Evolutionary conservation across 2,113 vertebrate genomes (phyloP).

Genomic region (Mesoclemmys tuberculata): DNA sequence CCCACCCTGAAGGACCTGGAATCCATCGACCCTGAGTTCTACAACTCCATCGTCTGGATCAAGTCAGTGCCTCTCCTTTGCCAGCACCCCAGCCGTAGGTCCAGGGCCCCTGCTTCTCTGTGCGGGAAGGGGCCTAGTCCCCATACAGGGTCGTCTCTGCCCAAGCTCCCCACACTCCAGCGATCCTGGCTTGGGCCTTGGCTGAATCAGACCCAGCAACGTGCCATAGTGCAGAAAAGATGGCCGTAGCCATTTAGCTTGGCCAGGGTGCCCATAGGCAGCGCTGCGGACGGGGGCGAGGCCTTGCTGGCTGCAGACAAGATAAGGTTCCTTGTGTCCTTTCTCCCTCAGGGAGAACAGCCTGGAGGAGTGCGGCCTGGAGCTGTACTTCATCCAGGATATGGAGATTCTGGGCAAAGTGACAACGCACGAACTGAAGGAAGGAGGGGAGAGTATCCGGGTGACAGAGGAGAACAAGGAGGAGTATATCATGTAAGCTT

Average conservation of each 20-base stretch:
- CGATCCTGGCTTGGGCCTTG: neutral
- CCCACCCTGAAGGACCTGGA: constrained; percentile 97
- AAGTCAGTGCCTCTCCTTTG: constrained; percentile 84
- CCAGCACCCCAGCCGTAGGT: rapidly evolving
- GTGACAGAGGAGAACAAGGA: constrained; percentile 98
- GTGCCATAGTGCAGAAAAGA: neutral
- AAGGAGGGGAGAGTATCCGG: constrained; percentile 92
- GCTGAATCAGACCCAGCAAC: neutral
- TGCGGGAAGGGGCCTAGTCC: neutral
- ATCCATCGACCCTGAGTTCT: constrained; percentile 98
- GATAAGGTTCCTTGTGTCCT: rapidly evolving
- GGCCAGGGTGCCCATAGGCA: neutral
- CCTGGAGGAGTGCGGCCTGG: constrained; percentile 94
- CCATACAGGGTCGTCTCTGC: neutral
- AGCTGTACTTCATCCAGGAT: constrained; percentile 98
- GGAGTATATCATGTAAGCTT: constrained; percentile 92
- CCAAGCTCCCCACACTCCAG: neutral
- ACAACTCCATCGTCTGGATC: constrained; percentile 98
- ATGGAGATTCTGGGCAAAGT: constrained; percentile 99
- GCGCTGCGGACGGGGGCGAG: neutral
- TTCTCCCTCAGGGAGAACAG: constrained; percentile 88
- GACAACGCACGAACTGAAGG: constrained; percentile 95
- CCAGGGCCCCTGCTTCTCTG: rapidly evolving
- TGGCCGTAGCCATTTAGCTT: neutral
- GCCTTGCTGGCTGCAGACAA: neutral